A percentile compares a stretch with the other conserved stretches of the same genome.
These are phyloP conservation scores for Hedya salicella DNA, from an alignment of 2,888 invertebrate species.

Conservation along the genomic window DNA sequence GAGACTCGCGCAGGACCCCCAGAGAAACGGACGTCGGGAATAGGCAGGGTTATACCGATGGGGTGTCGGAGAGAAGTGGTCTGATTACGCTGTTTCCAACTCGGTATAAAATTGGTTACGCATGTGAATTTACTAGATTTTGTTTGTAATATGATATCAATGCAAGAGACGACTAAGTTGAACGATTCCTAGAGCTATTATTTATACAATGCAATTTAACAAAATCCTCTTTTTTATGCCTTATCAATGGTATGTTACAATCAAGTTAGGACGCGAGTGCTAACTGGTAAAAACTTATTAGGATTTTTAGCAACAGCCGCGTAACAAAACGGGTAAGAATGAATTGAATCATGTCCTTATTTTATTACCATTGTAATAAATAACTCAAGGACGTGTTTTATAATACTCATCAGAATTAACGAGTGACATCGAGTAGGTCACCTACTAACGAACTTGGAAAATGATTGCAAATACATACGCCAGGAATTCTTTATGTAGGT, in stretches of 20 bases:
- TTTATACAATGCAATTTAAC: not conserved
- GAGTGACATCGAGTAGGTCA: not conserved
- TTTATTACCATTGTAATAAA: not conserved
- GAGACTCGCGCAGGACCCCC: not conserved
- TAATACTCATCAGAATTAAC: not conserved
- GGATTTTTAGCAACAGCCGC: slow-evolving; percentile 2
- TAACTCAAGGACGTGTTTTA: not conserved
- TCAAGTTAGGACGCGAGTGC: not conserved
- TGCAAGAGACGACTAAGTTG: not conserved
- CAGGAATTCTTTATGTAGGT: too few relatives aligned
- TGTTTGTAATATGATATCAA: slow-evolving; percentile 11
- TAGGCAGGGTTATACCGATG: slow-evolving; percentile 42
- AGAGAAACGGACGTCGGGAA: slow-evolving; percentile 2
- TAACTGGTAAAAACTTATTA: slow-evolving; percentile 2
- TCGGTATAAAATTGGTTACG: slow-evolving; percentile 20
- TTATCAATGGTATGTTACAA: not conserved
- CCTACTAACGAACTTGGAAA: too few relatives aligned
- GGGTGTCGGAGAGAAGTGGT: slow-evolving; percentile 36
- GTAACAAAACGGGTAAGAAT: not conserved
- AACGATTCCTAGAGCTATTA: not conserved
- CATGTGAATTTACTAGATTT: not conserved
- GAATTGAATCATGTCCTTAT: not conserved
- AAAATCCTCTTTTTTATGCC: not conserved
- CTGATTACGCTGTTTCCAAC: slow-evolving; percentile 14
- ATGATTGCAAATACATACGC: not conserved